These are phyloP conservation scores for Staurois parvus DNA, from an alignment of 2,797 vertebrate species.

Conservation along the genomic window DNA sequence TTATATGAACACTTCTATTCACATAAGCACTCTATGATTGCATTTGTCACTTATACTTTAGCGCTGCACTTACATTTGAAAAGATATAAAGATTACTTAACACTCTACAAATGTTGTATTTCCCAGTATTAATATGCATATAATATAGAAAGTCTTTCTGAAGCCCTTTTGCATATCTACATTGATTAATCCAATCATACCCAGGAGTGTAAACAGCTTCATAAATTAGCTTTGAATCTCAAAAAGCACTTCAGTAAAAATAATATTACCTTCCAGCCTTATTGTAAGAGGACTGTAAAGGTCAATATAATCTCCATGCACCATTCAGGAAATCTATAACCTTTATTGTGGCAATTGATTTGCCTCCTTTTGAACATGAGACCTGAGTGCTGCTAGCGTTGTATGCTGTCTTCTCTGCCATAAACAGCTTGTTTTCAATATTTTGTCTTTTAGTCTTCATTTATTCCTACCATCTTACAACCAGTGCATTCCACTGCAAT, in stretches of 20 bases:
- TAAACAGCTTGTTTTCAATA: neutral
- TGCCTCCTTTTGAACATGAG: constrained; percentile 20
- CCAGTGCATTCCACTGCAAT: neutral
- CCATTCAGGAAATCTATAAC: constrained; percentile 35
- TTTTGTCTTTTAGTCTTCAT: neutral
- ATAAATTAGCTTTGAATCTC: constrained; percentile 22
- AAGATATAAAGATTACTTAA: too few relatives aligned
- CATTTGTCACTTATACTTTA: too few relatives aligned
- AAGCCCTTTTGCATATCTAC: neutral
- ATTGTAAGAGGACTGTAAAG: constrained; percentile 19
- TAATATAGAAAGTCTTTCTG: neutral
- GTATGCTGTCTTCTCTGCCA: constrained; percentile 4
- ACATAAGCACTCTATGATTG: too few relatives aligned
- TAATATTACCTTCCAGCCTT: constrained; percentile 21
- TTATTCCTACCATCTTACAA: neutral
- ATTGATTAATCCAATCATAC: constrained; percentile 7
- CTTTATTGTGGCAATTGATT: constrained; percentile 36
- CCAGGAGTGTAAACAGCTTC: constrained; percentile 1
- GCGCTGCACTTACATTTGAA: too few relatives aligned
- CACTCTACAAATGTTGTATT: neutral
- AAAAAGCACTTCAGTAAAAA: constrained; percentile 25
- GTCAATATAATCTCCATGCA: constrained; percentile 32
- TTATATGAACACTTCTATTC: too few relatives aligned
- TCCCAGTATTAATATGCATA: neutral
- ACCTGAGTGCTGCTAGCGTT: constrained; percentile 9